A percentile compares a stretch with the other conserved stretches of the same genome.
These are phyloP conservation scores for Casuarius casuarius DNA, from an alignment of 2,113 vertebrate genomes.

Conservation along the genomic window DNA sequence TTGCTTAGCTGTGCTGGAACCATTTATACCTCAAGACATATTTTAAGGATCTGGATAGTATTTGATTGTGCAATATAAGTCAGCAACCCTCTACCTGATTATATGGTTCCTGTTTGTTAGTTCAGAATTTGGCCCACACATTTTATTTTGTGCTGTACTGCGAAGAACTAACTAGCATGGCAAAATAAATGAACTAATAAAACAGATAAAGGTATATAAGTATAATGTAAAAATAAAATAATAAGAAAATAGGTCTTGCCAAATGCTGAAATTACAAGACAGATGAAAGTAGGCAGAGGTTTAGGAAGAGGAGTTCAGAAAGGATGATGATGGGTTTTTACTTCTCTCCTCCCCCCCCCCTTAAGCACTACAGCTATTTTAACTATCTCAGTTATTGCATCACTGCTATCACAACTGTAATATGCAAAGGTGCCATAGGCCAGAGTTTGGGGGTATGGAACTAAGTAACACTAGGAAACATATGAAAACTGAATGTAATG, in stretches of 20 bases:
- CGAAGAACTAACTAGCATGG: not conserved
- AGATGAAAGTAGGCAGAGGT: accelerated
- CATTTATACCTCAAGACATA: not conserved
- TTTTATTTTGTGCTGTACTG: not conserved
- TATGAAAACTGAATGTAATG: not conserved
- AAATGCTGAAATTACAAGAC: not conserved
- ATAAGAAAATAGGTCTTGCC: not conserved
- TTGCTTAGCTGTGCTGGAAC: not conserved
- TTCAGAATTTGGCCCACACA: not conserved
- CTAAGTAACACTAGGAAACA: not conserved
- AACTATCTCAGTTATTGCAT: not conserved
- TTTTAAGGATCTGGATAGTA: not conserved
- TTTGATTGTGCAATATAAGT: not conserved
- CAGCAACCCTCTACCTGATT: not conserved
- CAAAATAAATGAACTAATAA: not conserved
- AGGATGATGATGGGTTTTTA: not conserved
- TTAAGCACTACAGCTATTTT: not conserved
- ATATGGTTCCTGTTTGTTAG: not conserved
- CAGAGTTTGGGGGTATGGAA: no score
- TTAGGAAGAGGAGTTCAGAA: not conserved
- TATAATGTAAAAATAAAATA: not conserved
- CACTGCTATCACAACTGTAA: not conserved
- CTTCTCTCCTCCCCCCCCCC: not conserved
- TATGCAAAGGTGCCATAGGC: not conserved
- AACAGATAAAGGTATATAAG: not conserved